Evolutionary conservation across 2,797 vertebrate species (phyloP).

Genomic region (Enteromius mattozi): DNA sequence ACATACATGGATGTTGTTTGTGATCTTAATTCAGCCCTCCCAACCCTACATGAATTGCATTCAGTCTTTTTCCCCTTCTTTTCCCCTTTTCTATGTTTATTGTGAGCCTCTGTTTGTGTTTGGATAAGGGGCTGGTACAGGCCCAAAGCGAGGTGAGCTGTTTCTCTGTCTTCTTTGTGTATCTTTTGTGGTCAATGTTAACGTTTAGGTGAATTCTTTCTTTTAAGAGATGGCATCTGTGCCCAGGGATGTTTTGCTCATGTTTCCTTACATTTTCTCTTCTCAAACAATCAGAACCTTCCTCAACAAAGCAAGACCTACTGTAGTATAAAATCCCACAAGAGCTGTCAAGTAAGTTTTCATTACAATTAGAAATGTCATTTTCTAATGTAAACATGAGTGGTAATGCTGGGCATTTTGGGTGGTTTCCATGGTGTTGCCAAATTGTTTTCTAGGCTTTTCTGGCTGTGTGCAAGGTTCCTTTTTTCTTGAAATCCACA

Average conservation of each 20-base stretch:
- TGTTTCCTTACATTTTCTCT: conserved; percentile 30
- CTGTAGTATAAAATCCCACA: conserved; percentile 1
- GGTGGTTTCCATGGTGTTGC: neutral
- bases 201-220: conserved; percentile 42
- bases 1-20: conserved; percentile 35
- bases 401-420: neutral
- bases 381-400: neutral
- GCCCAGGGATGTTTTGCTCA: conserved; percentile 38
- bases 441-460: neutral
- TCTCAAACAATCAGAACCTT: conserved; percentile 27
- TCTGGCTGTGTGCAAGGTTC: neutral
- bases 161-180: conserved; percentile 37
- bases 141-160: conserved; percentile 27
- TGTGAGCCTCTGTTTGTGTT: conserved; percentile 45
- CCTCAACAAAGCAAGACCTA: conserved; percentile 3
- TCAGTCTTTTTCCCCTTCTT: conserved; percentile 27
- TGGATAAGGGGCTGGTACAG: conserved; percentile 30
- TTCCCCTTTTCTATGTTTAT: conserved; percentile 41
- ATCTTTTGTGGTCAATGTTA: conserved; percentile 42
- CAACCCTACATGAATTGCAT: conserved; percentile 26
- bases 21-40: conserved; percentile 25
- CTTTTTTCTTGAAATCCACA: neutral
- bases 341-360: neutral
- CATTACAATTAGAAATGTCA: neutral
- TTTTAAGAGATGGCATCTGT: conserved; percentile 40